Base-by-base conservation (phyloP, 2,797 vertebrate species). In the Microcaecilia unicolor region DNA sequence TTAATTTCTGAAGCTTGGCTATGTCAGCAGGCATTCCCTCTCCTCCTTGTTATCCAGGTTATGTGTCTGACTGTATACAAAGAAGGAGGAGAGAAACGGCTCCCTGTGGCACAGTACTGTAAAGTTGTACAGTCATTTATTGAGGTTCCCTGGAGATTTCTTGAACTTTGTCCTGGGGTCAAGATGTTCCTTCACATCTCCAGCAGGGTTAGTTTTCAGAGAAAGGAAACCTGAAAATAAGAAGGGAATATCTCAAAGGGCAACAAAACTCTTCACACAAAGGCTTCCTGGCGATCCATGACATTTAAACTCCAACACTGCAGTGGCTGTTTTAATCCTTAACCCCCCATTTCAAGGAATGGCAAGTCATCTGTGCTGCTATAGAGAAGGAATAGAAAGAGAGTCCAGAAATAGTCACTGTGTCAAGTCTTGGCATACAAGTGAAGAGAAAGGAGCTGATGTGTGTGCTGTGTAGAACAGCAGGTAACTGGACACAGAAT, bases 281-380 rank as follows among this genome's bases (percentile, higher is more conserved):
- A 64, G 62, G 51, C 47, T 29, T 36, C 10, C 67, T 55, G 68
- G 70, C 58, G 68, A 73, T 55, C 44, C 19, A 55, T 83, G 83
- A 72, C 78, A 81, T 83, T 83, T 77, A 73, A 61, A 58, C 74
- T 58, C 67, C 9, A n/a, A 64, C 44, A 71, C 62, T 55, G 58
- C 4, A 12, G 69, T 30, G 37, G 4, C 60, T 34, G 53, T 62
- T 75, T 53, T 57, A 55, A 60, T 66, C 70, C 56, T 51, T 63
- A 47, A 63, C 57, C 59, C 64, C 59, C 37, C 48, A 18, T 41
- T 67, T 62, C 64, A 54, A 28, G 60, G 36, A 55, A 22, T 51
- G 7, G 1, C 16, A 11, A 11, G 4, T 61, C 48, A 34, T 32
- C 42, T 41, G 45, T 10, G 40, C 23, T 15, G 24, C 1, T 3